These are phyloP conservation scores for Chloropsis cyanopogon DNA, from an alignment of 2,113 vertebrate species.

Conservation along the genomic window DNA sequence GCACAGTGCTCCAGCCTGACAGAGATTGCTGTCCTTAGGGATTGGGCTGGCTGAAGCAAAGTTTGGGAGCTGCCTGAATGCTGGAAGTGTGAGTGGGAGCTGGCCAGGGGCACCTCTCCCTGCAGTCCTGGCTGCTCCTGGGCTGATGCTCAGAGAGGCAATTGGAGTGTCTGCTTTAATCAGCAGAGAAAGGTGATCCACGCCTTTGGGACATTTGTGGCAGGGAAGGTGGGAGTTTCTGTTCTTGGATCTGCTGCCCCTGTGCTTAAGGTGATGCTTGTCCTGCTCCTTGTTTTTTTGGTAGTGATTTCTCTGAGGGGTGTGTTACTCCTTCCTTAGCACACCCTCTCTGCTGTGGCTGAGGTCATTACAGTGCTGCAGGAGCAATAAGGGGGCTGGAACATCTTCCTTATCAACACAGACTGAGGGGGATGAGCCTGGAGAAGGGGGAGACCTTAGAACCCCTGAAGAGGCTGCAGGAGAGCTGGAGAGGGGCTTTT, in stretches of 20 bases:
- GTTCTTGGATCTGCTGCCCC: neutral
- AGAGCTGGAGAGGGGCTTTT: neutral
- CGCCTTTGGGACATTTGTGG: accelerated
- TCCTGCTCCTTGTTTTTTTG: neutral
- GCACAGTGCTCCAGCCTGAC: accelerated
- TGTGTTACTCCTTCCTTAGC: neutral
- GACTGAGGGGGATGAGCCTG: neutral
- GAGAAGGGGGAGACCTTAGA: neutral
- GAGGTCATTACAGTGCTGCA: neutral
- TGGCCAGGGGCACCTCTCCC: neutral
- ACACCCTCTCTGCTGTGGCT: neutral
- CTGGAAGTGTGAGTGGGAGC: neutral
- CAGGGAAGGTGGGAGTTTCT: neutral
- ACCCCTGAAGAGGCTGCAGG: neutral
- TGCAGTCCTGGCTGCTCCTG: neutral
- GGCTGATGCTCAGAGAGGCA: accelerated
- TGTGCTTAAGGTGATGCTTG: neutral
- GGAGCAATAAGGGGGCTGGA: neutral
- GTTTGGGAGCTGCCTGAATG: neutral
- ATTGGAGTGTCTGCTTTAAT: neutral
- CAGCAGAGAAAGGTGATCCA: neutral
- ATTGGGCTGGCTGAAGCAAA: neutral
- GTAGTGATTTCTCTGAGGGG: neutral
- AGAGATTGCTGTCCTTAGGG: neutral
- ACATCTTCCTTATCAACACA: neutral